These are phyloP conservation scores for Chloropsis cyanopogon DNA, from an alignment of 2,113 vertebrate species.

Conservation along the genomic window DNA sequence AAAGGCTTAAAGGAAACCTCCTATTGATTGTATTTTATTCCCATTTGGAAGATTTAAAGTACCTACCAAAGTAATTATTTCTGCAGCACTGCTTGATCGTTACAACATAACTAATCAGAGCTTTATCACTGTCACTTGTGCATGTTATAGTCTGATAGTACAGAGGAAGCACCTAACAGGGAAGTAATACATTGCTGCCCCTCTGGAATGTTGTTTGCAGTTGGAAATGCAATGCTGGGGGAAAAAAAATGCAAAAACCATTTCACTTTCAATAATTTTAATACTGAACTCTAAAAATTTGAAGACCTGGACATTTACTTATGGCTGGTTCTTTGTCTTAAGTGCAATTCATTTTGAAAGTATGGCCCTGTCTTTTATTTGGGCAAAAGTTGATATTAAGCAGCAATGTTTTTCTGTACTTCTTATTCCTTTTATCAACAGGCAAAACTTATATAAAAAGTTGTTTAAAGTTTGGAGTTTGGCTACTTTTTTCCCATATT, in stretches of 20 bases:
- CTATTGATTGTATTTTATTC: background rate
- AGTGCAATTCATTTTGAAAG: background rate
- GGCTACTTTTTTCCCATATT: background rate
- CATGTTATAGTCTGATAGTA: background rate
- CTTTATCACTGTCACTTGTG: background rate
- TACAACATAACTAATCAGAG: background rate
- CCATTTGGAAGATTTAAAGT: background rate
- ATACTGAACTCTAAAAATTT: background rate
- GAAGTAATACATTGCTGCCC: background rate
- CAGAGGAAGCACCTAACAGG: background rate
- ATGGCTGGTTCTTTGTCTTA: background rate
- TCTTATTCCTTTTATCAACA: background rate
- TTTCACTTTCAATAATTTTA: background rate
- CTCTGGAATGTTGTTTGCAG: background rate
- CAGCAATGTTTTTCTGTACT: background rate
- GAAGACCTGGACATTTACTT: background rate
- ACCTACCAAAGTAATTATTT: background rate
- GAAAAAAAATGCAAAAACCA: background rate
- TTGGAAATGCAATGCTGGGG: background rate
- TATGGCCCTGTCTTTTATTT: background rate
- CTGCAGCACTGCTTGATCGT: background rate
- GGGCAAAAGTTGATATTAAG: background rate
- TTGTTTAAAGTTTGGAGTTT: background rate
- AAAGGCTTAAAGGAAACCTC: background rate
- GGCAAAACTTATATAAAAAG: background rate